Conservation (phyloP, 2,797 vertebrate species). For the Simalia tracyae region DNA sequence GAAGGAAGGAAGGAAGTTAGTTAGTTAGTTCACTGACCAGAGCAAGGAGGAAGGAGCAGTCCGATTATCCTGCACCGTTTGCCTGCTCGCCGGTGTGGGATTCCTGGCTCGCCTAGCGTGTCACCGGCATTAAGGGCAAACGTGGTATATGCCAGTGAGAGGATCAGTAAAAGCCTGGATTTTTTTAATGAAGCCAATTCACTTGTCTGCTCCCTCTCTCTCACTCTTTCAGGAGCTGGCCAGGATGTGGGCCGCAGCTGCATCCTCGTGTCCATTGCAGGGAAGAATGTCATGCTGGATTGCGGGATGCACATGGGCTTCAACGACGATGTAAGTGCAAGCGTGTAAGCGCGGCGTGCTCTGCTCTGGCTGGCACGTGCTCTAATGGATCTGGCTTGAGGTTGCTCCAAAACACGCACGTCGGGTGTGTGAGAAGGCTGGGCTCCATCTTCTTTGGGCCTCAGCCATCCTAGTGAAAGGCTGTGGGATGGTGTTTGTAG, state of each 20-base stretch:
- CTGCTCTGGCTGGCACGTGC: neutral
- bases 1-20: too few relatives aligned
- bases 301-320: constrained; percentile 99
- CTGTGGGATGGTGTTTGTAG: neutral
- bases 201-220: neutral
- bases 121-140: neutral
- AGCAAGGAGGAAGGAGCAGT: too few relatives aligned
- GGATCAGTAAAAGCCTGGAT: neutral
- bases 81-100: too few relatives aligned
- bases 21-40: too few relatives aligned
- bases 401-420: rapidly evolving
- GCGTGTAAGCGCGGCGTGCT: rapidly evolving
- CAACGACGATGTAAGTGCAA: constrained; percentile 88
- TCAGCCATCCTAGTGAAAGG: neutral
- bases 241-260: constrained; percentile 98
- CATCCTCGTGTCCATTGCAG: constrained; percentile 94
- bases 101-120: too few relatives aligned
- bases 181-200: neutral
- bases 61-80: too few relatives aligned
- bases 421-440: neutral
- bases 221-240: constrained; percentile 83
- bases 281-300: constrained; percentile 98
- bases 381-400: neutral
- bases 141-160: neutral
- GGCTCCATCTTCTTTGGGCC: neutral